Percentiles rank a stretch among this genome's conserved stretches.
Conservation (phyloP, 2,888 invertebrate genomes). For the Caenorhabditis sp. region DNA sequence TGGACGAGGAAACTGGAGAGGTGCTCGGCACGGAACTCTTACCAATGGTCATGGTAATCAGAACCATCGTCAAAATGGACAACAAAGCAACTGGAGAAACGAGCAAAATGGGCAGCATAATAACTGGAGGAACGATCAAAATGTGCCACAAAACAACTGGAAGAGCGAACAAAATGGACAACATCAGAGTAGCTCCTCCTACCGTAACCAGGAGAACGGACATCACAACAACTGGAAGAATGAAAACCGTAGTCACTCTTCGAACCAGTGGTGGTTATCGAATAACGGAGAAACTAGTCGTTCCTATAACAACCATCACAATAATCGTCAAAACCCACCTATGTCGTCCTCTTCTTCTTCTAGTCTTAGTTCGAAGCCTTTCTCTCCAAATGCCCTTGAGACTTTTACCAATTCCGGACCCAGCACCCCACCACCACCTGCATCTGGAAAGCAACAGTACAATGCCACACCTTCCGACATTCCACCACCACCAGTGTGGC, state of each 20-base stretch:
- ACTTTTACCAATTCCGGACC: slow-evolving; percentile 23
- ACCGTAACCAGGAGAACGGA: slow-evolving; percentile 1
- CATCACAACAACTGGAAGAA: not conserved
- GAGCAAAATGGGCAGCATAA: slow-evolving; percentile 17
- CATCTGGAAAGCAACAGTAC: not conserved
- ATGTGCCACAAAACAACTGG: slow-evolving; percentile 13
- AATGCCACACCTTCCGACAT: slow-evolving; percentile 44
- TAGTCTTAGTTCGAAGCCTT: slow-evolving; percentile 17
- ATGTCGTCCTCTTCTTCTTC: slow-evolving; percentile 43
- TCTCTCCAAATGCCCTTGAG: slow-evolving; percentile 13
- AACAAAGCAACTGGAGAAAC: slow-evolving; percentile 20
- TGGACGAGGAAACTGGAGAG: slow-evolving; percentile 21
- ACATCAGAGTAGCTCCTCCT: not conserved
- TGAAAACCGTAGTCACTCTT: slow-evolving; percentile 2
- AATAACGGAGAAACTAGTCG: slow-evolving; percentile 2
- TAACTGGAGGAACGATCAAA: slow-evolving; percentile 13
- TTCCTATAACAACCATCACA: not conserved
- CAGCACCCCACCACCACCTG: slow-evolving; percentile 33
- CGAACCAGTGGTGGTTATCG: not conserved
- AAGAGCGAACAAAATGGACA: slow-evolving; percentile 22
- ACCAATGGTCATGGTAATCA: slow-evolving; percentile 6
- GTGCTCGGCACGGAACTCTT: slow-evolving; percentile 1
- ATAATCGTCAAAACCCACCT: not conserved
- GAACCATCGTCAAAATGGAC: slow-evolving; percentile 10
- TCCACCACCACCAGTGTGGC: slow-evolving; percentile 63